Conservation (phyloP, 2,797 vertebrate genomes). For the Enteromius unitaeniatus region DNA sequence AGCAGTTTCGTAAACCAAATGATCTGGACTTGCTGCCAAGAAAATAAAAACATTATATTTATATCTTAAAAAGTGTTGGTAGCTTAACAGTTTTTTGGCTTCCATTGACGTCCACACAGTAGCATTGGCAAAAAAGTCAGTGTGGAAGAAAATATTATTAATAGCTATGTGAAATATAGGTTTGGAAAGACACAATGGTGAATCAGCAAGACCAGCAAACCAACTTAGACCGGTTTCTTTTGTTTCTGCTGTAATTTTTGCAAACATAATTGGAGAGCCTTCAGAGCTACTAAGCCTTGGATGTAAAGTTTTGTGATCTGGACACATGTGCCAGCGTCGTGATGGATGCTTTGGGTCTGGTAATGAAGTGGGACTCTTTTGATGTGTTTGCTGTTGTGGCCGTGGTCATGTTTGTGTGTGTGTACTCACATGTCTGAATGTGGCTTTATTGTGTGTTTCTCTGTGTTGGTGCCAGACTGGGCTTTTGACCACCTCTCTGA, state of each 20-base stretch:
- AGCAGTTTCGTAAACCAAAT: background rate
- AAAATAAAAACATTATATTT: background rate
- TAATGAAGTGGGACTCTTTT: conserved; percentile 50
- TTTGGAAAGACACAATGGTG: background rate
- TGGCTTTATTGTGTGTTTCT: conserved; percentile 32
- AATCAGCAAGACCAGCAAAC: background rate
- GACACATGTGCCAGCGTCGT: conserved; percentile 21
- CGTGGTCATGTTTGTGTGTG: conserved; percentile 52
- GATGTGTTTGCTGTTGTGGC: conserved; percentile 56
- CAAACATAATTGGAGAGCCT: background rate
- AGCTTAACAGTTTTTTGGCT: background rate
- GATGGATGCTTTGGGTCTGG: conserved; percentile 43
- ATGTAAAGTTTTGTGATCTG: conserved; percentile 26
- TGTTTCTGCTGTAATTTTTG: background rate
- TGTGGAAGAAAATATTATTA: background rate
- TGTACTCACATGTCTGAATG: conserved; percentile 28
- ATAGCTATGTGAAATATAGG: background rate
- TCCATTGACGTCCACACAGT: too few relatives aligned
- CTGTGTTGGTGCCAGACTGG: conserved; percentile 53
- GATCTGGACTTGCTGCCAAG: background rate
- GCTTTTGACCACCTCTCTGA: conserved; percentile 56
- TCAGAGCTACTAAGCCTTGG: background rate
- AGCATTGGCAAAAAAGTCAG: too few relatives aligned
- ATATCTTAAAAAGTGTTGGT: background rate
- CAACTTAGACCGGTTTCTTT: background rate